Conservation (phyloP, 2,888 invertebrate species). For the Phytoseiulus persimilis region DNA sequence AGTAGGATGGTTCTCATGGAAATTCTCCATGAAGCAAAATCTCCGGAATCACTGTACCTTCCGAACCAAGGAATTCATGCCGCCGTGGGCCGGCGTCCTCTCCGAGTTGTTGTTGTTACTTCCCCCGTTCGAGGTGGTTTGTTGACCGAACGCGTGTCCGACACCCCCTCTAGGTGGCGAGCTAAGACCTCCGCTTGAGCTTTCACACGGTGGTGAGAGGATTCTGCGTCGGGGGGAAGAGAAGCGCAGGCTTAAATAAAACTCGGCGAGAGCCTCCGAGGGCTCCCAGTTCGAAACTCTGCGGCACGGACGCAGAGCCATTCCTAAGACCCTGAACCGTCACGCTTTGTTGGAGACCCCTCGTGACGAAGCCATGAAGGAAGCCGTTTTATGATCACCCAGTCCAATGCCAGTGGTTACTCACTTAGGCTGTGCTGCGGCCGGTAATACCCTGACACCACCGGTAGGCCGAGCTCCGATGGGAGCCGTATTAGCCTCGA, state of each 20-base stretch:
- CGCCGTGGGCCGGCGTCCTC: not conserved
- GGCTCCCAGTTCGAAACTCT: too few species aligned
- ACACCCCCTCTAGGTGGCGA: not conserved
- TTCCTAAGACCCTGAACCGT: too few species aligned
- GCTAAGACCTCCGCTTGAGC: not conserved
- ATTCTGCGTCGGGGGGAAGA: not conserved
- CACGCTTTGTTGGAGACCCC: too few species aligned
- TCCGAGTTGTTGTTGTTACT: not conserved
- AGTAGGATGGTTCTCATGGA: too few species aligned
- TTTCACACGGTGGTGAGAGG: conserved; percentile 5
- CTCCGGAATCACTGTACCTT: not conserved
- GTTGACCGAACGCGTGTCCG: not conserved
- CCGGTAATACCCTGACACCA: conserved; percentile 31
- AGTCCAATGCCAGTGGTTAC: not conserved
- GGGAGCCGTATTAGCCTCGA: conserved; percentile 33
- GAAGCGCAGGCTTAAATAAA: not conserved
- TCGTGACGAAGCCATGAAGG: not conserved
- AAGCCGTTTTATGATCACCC: not conserved
- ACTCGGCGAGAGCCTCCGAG: not conserved
- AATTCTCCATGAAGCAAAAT: too few species aligned
- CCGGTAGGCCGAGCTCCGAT: conserved; percentile 32
- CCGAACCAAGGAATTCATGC: not conserved
- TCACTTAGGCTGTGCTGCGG: conserved; percentile 13
- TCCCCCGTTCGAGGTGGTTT: not conserved
- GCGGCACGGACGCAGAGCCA: too few species aligned